Base-by-base conservation (phyloP, 2,888 invertebrate genomes). In the Fragum sueziense region DNA sequence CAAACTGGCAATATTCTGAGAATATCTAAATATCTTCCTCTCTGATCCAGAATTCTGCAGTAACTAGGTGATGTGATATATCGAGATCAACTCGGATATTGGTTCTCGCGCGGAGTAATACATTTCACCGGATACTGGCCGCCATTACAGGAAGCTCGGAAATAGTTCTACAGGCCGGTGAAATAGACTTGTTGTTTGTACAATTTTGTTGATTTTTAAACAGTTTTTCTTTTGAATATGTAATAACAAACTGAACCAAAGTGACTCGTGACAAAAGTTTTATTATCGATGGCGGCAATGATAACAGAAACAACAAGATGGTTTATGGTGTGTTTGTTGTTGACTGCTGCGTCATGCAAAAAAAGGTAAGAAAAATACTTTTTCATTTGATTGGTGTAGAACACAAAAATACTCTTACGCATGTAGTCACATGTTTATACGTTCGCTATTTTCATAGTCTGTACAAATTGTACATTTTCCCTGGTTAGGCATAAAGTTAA, bases 81-180 rank as follows among this genome's bases (percentile, higher is more conserved):
- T 37, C 27, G 65, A 65, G 65, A 65, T 65, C 2, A 41, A 22
- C 41, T 65, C 41, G n/a, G 65, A 65, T 65, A 65, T 65, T 65
- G 65, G 65, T 65, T 65, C 65, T 65, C 65, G 17, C 41, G 65
- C 65, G 41, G 65, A 65, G 65, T 65, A 65, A 65, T 25, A 65
- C 27, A 41, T 34, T 37, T 41, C 65, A 34, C 65, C 25, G 37
- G 41, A 65, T 22, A 65, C 17, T 27, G 65, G 65, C 65, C 41
- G 65, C 65, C 65, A 65, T 65, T 65, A 65, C 41, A 41, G 65
- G 65, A 65, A 65, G 27, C 34, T 65, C 27, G 47, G 47, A n/a
- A 47, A 47, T 47, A 14, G 47, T n/a, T 47, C 47, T 47, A 47
- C 47, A 47, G 47, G 14, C 17, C 17, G 47, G 9, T 25, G 20